Evolutionary conservation across 2,113 vertebrate species (phyloP).

Genomic region (Tragelaphus imberbis): DNA sequence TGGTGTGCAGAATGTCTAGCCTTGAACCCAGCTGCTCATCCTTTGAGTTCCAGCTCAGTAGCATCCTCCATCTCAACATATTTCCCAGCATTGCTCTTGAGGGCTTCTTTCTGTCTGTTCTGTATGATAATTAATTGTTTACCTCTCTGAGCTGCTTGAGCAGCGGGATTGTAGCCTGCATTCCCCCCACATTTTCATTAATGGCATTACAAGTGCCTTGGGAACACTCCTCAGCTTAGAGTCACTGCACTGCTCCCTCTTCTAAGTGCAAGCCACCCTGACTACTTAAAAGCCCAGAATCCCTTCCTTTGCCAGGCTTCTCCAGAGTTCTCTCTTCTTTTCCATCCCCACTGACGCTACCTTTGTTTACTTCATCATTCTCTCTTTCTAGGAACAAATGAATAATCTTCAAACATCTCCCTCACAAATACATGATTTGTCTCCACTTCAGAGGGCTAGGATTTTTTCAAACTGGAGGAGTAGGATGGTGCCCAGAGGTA

Average conservation of each 20-base stretch:
- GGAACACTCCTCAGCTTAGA: background rate
- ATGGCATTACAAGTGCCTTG: background rate
- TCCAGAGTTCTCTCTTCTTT: background rate
- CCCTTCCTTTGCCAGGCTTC: background rate
- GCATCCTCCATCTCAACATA: background rate
- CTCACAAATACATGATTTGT: background rate
- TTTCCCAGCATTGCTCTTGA: background rate
- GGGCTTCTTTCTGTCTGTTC: background rate
- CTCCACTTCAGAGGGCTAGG: background rate
- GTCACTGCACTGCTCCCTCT: background rate
- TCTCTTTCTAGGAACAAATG: background rate
- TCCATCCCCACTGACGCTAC: background rate
- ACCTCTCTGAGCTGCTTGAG: background rate
- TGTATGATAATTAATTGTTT: background rate
- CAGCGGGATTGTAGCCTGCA: background rate
- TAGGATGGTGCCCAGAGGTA: too few relatives aligned
- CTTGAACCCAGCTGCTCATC: background rate
- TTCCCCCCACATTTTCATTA: background rate
- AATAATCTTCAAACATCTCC: background rate
- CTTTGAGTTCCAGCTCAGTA: background rate
- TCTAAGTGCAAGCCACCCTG: accelerated
- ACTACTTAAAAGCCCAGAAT: background rate
- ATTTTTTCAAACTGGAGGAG: background rate
- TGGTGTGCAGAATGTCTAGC: background rate
- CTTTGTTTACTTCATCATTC: background rate